These are phyloP conservation scores for Ellobius talpinus DNA, from an alignment of 2,113 vertebrate species.

Conservation along the genomic window DNA sequence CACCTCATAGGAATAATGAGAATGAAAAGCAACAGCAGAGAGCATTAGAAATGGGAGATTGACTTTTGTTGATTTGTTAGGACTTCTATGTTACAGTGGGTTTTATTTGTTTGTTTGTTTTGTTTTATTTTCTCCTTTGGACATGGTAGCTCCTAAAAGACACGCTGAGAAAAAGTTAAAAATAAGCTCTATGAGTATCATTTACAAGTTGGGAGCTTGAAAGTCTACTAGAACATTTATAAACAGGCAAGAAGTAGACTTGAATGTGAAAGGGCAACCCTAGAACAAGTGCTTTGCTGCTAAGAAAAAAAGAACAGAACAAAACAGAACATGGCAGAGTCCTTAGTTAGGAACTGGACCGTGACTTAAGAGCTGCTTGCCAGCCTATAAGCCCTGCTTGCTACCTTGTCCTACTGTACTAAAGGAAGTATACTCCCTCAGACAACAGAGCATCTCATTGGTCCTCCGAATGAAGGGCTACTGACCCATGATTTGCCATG, in stretches of 20 bases:
- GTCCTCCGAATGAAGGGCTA: accelerated
- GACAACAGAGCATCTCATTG: accelerated
- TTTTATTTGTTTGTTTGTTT: neutral
- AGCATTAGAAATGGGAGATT: neutral
- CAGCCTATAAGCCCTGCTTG: neutral
- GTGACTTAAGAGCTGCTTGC: accelerated
- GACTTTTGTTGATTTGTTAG: neutral
- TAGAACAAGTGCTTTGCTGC: neutral
- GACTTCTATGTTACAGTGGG: neutral
- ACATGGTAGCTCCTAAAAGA: neutral
- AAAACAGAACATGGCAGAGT: neutral
- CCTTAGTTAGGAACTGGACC: accelerated
- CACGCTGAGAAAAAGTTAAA: neutral
- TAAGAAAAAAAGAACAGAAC: neutral
- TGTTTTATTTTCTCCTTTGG: neutral
- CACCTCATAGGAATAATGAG: neutral
- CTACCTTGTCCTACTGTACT: neutral
- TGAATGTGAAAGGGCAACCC: neutral
- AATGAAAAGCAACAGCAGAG: neutral
- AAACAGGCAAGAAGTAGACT: neutral
- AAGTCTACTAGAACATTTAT: neutral
- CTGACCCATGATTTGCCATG: accelerated
- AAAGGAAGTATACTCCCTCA: neutral
- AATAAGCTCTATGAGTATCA: neutral
- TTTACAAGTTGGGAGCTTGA: neutral